A percentile compares a stretch with the other conserved stretches of the same genome.
Conservation (phyloP, 1,140 invertebrate genomes). For the Cotesia vestalis region DNA sequence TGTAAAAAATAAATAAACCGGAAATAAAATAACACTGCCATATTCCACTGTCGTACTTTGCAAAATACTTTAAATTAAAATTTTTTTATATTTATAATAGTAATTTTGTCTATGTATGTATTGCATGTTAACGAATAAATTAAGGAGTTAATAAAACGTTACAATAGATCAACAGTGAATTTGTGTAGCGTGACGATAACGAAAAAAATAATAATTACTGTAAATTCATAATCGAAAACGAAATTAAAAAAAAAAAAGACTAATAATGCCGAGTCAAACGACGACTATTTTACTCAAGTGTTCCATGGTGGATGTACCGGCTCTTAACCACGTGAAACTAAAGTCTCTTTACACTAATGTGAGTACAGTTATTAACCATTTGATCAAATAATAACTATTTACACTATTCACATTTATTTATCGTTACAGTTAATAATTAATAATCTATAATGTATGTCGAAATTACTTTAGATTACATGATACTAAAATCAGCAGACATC, state of each 20-base stretch:
- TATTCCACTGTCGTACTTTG: no score
- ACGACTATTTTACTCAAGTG: conserved; percentile 64
- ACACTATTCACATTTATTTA: background rate
- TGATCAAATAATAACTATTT: background rate
- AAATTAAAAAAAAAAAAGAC: conserved; percentile 16
- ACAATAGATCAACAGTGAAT: no score
- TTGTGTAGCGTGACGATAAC: background rate
- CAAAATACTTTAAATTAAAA: no score
- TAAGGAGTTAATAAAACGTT: no score
- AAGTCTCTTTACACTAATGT: conserved; percentile 57
- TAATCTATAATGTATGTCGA: background rate
- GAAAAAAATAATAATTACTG: background rate
- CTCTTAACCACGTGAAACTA: conserved; percentile 61
- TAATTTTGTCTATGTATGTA: no score
- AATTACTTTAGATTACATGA: background rate
- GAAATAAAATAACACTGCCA: no score
- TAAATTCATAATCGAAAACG: background rate
- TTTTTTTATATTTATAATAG: no score
- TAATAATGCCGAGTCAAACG: conserved; percentile 62
- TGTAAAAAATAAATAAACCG: no score
- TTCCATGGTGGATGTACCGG: conserved; percentile 65
- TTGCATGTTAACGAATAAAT: no score
- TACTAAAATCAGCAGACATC: no score
- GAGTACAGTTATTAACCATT: conserved; percentile 45
- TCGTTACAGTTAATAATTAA: no score